phyloP scores from a whole-genome alignment of 2,113 vertebrate species.

The Tretioscincus oriximinensis region DNA sequence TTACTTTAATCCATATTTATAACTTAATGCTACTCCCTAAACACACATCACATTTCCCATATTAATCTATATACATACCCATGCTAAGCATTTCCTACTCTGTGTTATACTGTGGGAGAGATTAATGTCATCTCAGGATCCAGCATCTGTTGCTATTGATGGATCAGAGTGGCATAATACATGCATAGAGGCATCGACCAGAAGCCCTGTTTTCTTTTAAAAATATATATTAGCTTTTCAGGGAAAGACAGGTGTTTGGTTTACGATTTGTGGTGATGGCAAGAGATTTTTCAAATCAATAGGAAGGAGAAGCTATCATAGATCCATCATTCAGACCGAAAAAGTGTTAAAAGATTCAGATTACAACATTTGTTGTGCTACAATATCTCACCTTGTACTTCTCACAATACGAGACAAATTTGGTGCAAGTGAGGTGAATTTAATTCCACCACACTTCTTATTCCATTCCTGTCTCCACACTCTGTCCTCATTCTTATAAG shows the following conservation, averaged over 20 bases:
- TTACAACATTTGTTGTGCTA: neutral
- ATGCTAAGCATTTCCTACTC: constrained; percentile 6
- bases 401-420: neutral
- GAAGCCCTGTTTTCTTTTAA: neutral
- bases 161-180: neutral
- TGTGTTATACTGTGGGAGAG: neutral
- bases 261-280: neutral
- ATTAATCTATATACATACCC: constrained; percentile 1
- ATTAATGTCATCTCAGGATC: constrained; percentile 6
- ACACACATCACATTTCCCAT: neutral
- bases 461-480: no score
- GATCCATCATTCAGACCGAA: neutral
- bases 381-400: neutral
- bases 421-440: no score
- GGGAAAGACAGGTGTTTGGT: neutral
- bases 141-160: neutral
- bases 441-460: no score
- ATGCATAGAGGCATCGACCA: neutral
- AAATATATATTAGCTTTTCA: neutral
- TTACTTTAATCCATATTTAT: constrained; percentile 24
- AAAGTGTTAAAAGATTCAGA: neutral
- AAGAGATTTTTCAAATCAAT: neutral
- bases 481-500: no score
- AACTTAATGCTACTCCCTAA: neutral
- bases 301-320: neutral